Conservation (phyloP, 2,797 vertebrate species). For the Urocyon cinereoargenteus region DNA sequence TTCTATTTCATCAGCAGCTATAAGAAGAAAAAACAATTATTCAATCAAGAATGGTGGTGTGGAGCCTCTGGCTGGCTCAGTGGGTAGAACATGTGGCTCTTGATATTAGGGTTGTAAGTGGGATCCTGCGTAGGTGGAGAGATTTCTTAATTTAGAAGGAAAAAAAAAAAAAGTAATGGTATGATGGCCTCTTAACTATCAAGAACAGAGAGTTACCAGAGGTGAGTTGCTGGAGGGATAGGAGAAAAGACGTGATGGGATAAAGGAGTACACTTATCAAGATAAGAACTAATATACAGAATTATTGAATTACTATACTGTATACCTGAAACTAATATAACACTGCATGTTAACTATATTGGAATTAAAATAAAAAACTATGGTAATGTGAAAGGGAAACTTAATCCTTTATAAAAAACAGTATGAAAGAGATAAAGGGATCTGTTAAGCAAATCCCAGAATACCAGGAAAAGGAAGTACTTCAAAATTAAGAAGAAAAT, state of each 20-base stretch:
- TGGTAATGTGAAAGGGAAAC: neutral
- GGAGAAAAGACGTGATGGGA: neutral
- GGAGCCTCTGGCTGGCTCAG: neutral
- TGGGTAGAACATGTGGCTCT: neutral
- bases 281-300: neutral
- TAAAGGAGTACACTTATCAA: neutral
- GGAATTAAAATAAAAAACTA: neutral
- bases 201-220: neutral
- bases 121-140: neutral
- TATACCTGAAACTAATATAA: neutral
- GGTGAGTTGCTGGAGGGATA: neutral
- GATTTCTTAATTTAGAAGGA: neutral
- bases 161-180: neutral
- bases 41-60: neutral
- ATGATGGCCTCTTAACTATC: neutral
- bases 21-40: neutral
- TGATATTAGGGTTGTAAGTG: neutral
- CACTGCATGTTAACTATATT: neutral
- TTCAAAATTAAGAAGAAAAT: constrained; percentile 37
- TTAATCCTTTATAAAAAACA: neutral
- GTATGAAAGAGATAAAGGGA: neutral
- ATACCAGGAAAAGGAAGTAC: constrained; percentile 3
- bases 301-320: neutral
- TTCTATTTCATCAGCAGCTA: neutral
- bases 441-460: neutral